Base-by-base conservation (phyloP, 2,888 invertebrate species). In the Apodemia zela region DNA sequence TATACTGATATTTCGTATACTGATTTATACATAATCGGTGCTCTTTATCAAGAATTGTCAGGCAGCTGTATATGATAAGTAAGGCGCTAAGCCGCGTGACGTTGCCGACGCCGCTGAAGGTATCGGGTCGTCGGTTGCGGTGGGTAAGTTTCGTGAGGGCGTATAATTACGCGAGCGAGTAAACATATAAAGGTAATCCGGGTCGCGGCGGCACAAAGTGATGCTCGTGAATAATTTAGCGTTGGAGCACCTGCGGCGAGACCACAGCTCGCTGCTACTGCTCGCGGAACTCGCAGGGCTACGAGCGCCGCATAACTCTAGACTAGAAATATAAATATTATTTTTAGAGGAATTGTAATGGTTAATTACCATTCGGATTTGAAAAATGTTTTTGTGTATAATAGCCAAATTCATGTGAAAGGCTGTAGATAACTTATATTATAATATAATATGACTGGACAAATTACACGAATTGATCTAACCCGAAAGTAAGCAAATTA, bases 121-220 rank as follows among this genome's bases (percentile, higher is more conserved):
- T 64, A 59, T 38, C 61, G 63, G 35, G 38, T 47, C 11, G 60
- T 65, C 62, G 67, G 66, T 64, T 71, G 72, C 67, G 72, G 71
- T 63, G 71, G 80, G 76, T 78, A 86, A 88, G 87, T 88, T 89
- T 84, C 85, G 85, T 84, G 86, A 83, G 89, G 85, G 85, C 81
- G 89, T 87, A 88, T 89, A 90, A 90, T 90, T 89, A 89, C 86
- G 86, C 84, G 84, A 83, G 82, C 85, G 87, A 83, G 88, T 86
- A 90, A 89, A 90, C 89, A 89, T 85, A 88, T 88, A 87, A 89
- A 88, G 89, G 89, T 89, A 89, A 89, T 89, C 89, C 89, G 87
- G 86, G 86, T 81, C 85, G 88, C 85, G 87, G 86, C 82, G 86
- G 85, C 89, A 88, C 87, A 89, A 89, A 89, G 89, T 88, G 89